Conservation (phyloP, 2,113 vertebrate genomes). For the Ibidorhyncha struthersii region DNA sequence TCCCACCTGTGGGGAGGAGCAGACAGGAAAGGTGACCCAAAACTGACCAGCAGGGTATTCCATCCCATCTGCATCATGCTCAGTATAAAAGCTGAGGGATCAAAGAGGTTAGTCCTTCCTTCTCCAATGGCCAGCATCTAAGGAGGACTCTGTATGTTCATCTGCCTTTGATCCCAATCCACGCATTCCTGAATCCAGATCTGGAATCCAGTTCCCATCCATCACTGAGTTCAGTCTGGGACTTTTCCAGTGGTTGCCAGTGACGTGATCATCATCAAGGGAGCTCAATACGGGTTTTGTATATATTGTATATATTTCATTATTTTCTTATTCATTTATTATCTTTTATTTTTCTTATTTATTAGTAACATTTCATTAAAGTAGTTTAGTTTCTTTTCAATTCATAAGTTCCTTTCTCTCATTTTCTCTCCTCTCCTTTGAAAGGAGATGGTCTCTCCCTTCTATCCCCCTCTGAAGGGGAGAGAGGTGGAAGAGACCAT, state of each 20-base stretch:
- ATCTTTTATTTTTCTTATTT: background rate
- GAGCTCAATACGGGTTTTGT: background rate
- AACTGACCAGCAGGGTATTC: background rate
- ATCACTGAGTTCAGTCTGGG: background rate
- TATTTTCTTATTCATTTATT: background rate
- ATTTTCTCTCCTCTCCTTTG: background rate
- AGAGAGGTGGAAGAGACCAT: background rate
- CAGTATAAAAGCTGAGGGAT: background rate
- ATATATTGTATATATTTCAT: background rate
- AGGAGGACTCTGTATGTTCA: background rate
- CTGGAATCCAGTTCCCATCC: background rate
- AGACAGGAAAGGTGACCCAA: background rate
- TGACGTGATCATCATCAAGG: background rate
- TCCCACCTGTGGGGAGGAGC: background rate
- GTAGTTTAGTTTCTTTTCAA: background rate
- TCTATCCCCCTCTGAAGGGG: background rate
- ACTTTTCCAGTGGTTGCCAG: background rate
- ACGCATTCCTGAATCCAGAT: background rate
- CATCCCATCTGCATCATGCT: background rate
- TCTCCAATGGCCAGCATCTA: background rate
- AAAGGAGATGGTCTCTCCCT: background rate
- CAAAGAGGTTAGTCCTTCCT: background rate
- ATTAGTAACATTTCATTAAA: background rate
- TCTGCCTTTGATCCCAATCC: background rate
- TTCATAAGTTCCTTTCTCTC: background rate